A percentile compares a stretch with the other conserved stretches of the same genome.
Evolutionary conservation across 2,888 invertebrate genomes (phyloP).

Genomic region (Syritta pipiens): DNA sequence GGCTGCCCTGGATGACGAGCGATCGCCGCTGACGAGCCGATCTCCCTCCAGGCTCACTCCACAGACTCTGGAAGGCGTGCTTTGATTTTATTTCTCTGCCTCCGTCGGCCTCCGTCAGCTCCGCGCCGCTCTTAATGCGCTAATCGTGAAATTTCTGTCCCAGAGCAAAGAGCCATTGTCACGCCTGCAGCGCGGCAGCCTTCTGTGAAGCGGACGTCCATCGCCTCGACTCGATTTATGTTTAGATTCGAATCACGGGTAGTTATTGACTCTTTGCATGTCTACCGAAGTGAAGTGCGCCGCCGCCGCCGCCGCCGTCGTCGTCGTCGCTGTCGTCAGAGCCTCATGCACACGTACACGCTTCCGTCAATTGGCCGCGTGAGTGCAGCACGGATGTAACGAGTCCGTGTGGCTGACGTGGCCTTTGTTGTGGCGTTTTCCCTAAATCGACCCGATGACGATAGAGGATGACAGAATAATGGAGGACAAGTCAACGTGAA

Average conservation of each 20-base stretch:
- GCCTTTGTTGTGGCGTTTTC: no score
- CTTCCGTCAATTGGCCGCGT: constrained; percentile 66
- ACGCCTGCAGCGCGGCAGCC: constrained; percentile 53
- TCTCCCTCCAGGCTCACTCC: constrained; percentile 1
- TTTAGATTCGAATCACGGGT: constrained; percentile 59
- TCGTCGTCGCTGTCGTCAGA: background rate
- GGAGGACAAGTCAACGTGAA: no score
- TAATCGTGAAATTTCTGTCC: constrained; percentile 68
- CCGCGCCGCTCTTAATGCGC: constrained; percentile 45
- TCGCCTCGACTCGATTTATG: constrained; percentile 57
- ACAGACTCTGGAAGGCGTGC: constrained; percentile 38
- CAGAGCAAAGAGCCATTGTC: constrained; percentile 60
- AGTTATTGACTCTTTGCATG: constrained; percentile 69
- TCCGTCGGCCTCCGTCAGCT: background rate
- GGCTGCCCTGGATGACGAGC: constrained; percentile 40
- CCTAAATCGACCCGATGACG: no score
- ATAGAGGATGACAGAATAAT: no score
- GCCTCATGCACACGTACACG: constrained; percentile 25
- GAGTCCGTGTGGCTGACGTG: no score
- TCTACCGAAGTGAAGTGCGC: constrained; percentile 46
- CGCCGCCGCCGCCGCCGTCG: background rate
- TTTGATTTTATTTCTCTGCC: constrained; percentile 4
- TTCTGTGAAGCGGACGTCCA: constrained; percentile 46
- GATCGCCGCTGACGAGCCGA: constrained; percentile 35
- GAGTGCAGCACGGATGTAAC: no score